Base-by-base conservation (phyloP, 1,140 invertebrate genomes). In the Drosophila malerkotliana region DNA sequence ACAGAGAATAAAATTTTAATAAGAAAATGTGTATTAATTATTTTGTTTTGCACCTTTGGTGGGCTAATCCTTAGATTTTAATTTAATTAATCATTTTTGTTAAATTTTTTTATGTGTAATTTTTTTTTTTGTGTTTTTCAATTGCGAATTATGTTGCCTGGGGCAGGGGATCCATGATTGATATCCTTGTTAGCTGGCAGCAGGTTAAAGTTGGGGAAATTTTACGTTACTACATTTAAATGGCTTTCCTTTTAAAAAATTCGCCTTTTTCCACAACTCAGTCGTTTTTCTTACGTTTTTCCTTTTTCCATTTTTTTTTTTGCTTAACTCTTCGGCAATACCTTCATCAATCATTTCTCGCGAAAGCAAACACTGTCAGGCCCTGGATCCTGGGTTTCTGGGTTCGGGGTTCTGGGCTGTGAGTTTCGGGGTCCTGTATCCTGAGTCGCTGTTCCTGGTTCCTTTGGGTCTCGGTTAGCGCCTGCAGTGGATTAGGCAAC, bases 281-380 rank as follows among this genome's bases (percentile, higher is more conserved):
- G 39, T 5, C n/a, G 15, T 57, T 48, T 58, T 37, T 21, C 24
- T 44, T 44, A 15, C 9, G 14, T 44, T 37, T 37, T 37, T 12
- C 12, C 47, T 66, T 41, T 57, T 55, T 51, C 32, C 30, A 28
- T 54, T 49, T 47, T 59, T 61, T 57, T 44, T 60, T 69, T 81
- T 81, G 49, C 55, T 55, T 48, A 73, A 69, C 69, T 78, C 75
- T 82, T 84, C 61, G 67, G 67, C 82, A 51, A 67, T 85, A 81
- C 77, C 82, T 85, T 81, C 82, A 85, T 85, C 81, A 85, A 85
- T 85, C 82, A 85, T 85, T 85, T 81, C 77, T 85, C 67, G 69
- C 44, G 72, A 75, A 75, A 44, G 72, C 72, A 75, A 75, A 75
- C 61, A 53, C 72, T 81, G 81, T 75, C 81, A 81, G 75, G 56